Conservation (phyloP, 2,113 vertebrate genomes). For the Oophaga pumilio region DNA sequence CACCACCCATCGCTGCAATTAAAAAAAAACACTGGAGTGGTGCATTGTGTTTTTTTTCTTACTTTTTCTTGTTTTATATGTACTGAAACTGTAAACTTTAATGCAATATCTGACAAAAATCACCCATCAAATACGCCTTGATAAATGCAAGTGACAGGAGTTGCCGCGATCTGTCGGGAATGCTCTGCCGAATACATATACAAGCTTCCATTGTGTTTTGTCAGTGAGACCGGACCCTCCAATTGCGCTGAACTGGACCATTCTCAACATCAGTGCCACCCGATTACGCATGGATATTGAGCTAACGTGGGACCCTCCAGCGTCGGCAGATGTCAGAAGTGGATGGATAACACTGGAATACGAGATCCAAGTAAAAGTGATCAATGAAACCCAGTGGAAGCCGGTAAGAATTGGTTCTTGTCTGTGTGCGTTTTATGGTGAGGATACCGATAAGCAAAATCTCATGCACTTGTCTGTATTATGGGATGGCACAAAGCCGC, state of each 20-base stretch:
- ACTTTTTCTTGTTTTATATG: no score
- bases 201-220: background rate
- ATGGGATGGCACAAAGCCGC: background rate
- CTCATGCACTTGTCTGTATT: background rate
- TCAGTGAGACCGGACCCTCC: slow-evolving; percentile 94
- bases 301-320: slow-evolving; percentile 86
- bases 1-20: no score
- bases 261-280: slow-evolving; percentile 85
- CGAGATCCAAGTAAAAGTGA: slow-evolving; percentile 85
- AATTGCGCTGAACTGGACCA: slow-evolving; percentile 88
- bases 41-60: no score
- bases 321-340: slow-evolving; percentile 79
- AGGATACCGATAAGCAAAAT: background rate
- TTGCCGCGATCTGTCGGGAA: background rate
- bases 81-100: no score
- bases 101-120: no score
- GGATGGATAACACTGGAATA: slow-evolving; percentile 75
- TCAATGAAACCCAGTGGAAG: slow-evolving; percentile 84
- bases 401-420: slow-evolving; percentile 68
- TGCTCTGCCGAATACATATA: background rate
- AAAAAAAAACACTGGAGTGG: no score
- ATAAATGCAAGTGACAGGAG: background rate
- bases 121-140: no score
- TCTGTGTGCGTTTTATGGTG: background rate
- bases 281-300: slow-evolving; percentile 84